phyloP scores from a whole-genome alignment of 1,140 invertebrate species.

The Papilio dardanus region DNA sequence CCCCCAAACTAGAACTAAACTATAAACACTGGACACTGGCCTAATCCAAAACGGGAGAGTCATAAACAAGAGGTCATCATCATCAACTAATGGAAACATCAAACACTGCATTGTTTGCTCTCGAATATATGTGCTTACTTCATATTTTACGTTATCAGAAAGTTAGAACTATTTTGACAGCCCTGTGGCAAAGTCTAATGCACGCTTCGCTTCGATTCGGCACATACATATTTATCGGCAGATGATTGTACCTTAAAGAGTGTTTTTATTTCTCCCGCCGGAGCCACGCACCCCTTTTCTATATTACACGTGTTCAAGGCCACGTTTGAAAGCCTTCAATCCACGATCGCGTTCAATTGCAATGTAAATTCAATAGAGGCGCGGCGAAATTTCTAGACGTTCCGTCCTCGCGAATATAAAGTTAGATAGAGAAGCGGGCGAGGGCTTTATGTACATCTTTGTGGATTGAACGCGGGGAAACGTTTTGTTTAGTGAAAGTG shows the following conservation, averaged over 20 bases:
- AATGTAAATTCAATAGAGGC: slow-evolving; percentile 28
- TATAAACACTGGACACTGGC: too few species aligned
- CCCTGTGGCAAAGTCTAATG: slow-evolving; percentile 11
- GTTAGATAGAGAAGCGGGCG: not conserved
- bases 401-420: slow-evolving; percentile 3
- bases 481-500: not conserved
- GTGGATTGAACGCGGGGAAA: not conserved
- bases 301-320: slow-evolving; percentile 37
- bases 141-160: not conserved
- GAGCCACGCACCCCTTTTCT: slow-evolving; percentile 18
- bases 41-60: too few species aligned
- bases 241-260: slow-evolving; percentile 60
- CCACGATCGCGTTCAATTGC: slow-evolving; percentile 19
- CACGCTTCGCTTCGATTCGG: slow-evolving; percentile 63
- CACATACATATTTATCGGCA: slow-evolving; percentile 78
- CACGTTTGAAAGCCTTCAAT: slow-evolving; percentile 31
- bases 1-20: too few species aligned
- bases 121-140: too few species aligned
- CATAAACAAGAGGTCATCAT: too few species aligned
- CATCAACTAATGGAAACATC: too few species aligned
- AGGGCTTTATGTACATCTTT: not conserved
- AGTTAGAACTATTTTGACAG: not conserved
- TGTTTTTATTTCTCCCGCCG: slow-evolving; percentile 55
- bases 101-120: too few species aligned
- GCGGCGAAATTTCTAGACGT: slow-evolving; percentile 12